Conservation (phyloP, 2,888 invertebrate genomes). For the Aelia acuminata region DNA sequence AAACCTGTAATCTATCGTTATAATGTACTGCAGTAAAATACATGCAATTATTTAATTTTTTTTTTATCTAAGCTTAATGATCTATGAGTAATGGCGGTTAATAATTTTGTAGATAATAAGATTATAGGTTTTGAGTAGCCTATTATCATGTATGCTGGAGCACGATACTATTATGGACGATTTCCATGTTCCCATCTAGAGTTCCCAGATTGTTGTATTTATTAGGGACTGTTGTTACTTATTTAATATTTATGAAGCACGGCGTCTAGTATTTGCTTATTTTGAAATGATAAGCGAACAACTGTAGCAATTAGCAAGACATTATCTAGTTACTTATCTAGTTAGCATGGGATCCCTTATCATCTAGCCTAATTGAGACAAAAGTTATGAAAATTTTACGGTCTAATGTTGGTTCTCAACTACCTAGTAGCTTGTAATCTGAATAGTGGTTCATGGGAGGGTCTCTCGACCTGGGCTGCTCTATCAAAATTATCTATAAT, state of each 20-base stretch:
- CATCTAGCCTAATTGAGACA: background rate
- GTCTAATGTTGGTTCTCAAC: background rate
- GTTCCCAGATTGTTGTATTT: slow-evolving; percentile 32
- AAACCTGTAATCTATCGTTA: background rate
- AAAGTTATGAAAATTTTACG: slow-evolving; percentile 26
- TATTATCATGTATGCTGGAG: background rate
- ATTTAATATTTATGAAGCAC: slow-evolving; percentile 3
- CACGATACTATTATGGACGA: background rate
- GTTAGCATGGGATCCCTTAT: slow-evolving; percentile 19
- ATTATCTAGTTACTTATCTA: slow-evolving; percentile 30
- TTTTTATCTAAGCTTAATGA: background rate
- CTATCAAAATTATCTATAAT: background rate
- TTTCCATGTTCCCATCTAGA: background rate
- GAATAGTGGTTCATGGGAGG: background rate
- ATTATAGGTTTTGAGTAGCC: background rate
- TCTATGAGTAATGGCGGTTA: too few relatives aligned
- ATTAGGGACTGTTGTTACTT: background rate
- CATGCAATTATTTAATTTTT: background rate
- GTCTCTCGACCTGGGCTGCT: background rate
- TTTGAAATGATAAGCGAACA: slow-evolving; percentile 36
- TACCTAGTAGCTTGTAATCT: background rate
- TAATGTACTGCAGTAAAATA: background rate
- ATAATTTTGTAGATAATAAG: background rate
- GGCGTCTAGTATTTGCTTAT: slow-evolving; percentile 8
- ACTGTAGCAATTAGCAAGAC: slow-evolving; percentile 19